phyloP scores from a whole-genome alignment of 2,888 invertebrate genomes.

The Elmis aenea region DNA sequence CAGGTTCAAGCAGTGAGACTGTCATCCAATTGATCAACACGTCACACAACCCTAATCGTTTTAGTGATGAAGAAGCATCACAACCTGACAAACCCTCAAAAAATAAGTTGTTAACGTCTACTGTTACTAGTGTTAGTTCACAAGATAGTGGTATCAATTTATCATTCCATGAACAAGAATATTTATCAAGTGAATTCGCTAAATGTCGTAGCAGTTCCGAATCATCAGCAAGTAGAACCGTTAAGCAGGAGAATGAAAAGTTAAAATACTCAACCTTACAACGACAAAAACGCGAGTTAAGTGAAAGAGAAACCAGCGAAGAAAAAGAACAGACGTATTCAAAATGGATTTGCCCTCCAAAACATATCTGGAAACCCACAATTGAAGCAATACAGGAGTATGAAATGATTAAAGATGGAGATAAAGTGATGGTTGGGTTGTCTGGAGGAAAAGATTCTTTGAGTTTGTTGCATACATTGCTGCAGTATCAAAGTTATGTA shows the following conservation, averaged over 20 bases:
- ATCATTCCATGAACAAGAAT: constrained; percentile 64
- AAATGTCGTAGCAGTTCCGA: constrained; percentile 41
- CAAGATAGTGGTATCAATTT: constrained; percentile 76
- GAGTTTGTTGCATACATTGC: constrained; percentile 76
- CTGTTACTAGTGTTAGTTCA: constrained; percentile 66
- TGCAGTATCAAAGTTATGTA: constrained; percentile 77
- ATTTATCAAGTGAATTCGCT: constrained; percentile 27
- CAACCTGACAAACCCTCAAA: constrained; percentile 44
- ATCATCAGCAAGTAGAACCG: constrained; percentile 34
- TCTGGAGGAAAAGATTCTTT: constrained; percentile 81
- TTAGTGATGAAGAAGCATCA: constrained; percentile 54
- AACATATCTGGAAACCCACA: constrained; percentile 75
- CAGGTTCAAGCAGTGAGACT: constrained; percentile 41
- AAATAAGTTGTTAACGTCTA: constrained; percentile 57
- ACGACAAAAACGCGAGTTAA: constrained; percentile 42
- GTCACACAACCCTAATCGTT: constrained; percentile 53
- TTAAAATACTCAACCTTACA: constrained; percentile 38
- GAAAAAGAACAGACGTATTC: constrained; percentile 37
- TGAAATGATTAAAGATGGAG: constrained; percentile 78
- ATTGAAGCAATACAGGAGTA: constrained; percentile 79
- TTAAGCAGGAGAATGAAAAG: constrained; percentile 32
- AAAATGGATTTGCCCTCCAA: constrained; percentile 73
- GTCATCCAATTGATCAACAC: constrained; percentile 46
- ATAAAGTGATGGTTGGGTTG: constrained; percentile 77
- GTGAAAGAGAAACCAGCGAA: constrained; percentile 29